These are phyloP conservation scores for Salvator merianae DNA, from an alignment of 2,113 vertebrate genomes.

Conservation along the genomic window DNA sequence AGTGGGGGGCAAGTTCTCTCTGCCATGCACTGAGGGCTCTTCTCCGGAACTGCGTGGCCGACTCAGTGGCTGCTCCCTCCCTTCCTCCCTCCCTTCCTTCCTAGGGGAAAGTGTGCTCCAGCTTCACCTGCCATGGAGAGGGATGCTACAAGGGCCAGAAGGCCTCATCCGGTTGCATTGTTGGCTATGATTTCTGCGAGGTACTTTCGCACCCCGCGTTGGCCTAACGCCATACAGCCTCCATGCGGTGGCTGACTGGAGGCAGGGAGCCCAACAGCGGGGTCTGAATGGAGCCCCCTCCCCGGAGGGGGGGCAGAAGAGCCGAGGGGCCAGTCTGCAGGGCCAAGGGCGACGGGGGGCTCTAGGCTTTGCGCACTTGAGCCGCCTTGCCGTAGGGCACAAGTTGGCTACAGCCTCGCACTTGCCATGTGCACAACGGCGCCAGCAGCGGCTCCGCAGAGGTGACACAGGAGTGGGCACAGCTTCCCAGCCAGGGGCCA, in stretches of 20 bases:
- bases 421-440: no score
- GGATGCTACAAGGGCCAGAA: slow-evolving; percentile 73
- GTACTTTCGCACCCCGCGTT: slow-evolving; percentile 56
- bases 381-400: no score
- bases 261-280: neutral
- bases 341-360: no score
- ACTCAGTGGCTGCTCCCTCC: neutral
- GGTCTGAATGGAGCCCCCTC: no score
- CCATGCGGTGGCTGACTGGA: neutral
- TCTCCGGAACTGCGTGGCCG: no score
- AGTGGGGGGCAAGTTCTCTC: neutral
- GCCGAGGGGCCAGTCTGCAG: neutral
- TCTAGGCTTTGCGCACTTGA: no score
- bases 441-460: no score
- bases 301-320: neutral
- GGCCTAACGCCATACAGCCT: neutral
- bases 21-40: no score
- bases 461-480: no score
- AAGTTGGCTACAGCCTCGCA: no score
- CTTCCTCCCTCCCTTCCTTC: slow-evolving; percentile 18
- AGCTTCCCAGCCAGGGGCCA: fast-evolving
- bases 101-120: slow-evolving; percentile 77
- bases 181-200: slow-evolving; percentile 77
- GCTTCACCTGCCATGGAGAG: slow-evolving; percentile 53
- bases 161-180: slow-evolving; percentile 8